A percentile compares a stretch with the other conserved stretches of the same genome.
Evolutionary conservation across 1,140 invertebrate species (phyloP).

Genomic region (Drosophila miranda): DNA sequence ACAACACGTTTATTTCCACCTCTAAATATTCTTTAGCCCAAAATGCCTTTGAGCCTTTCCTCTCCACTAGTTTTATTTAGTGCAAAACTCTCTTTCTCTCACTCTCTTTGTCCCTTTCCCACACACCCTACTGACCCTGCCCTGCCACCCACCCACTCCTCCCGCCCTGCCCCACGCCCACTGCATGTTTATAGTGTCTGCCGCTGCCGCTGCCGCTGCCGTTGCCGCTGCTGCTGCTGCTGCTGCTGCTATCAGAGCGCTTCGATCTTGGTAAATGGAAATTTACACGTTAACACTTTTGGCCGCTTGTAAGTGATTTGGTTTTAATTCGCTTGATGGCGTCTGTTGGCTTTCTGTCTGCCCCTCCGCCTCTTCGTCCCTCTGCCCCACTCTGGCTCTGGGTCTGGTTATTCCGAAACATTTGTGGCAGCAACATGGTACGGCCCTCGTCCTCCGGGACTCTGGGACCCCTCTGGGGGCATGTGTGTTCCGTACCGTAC

Average conservation of each 20-base stretch:
- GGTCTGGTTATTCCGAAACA: conserved; percentile 44
- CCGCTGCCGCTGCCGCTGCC: no score
- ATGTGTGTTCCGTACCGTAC: conserved; percentile 47
- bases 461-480: conserved; percentile 33
- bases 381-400: background rate
- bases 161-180: conserved; percentile 24
- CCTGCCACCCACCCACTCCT: no score
- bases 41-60: conserved; percentile 43
- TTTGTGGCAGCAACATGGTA: conserved; percentile 51
- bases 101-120: conserved; percentile 29
- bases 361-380: background rate
- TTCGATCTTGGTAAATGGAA: conserved; percentile 80
- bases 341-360: conserved; percentile 55
- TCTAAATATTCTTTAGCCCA: conserved; percentile 54
- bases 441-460: conserved; percentile 40
- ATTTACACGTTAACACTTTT: conserved; percentile 81
- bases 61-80: conserved; percentile 68
- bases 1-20: conserved; percentile 51
- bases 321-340: conserved; percentile 80
- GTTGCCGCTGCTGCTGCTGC: conserved; percentile 14
- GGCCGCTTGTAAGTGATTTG: conserved; percentile 80
- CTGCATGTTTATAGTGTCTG: conserved; percentile 72
- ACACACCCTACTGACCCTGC: background rate
- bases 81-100: conserved; percentile 9
- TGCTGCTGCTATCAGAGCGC: conserved; percentile 61